Percentiles rank a stretch among this genome's conserved stretches.
Conservation (phyloP, 2,797 vertebrate genomes). For the Sebastiscus tertius region DNA sequence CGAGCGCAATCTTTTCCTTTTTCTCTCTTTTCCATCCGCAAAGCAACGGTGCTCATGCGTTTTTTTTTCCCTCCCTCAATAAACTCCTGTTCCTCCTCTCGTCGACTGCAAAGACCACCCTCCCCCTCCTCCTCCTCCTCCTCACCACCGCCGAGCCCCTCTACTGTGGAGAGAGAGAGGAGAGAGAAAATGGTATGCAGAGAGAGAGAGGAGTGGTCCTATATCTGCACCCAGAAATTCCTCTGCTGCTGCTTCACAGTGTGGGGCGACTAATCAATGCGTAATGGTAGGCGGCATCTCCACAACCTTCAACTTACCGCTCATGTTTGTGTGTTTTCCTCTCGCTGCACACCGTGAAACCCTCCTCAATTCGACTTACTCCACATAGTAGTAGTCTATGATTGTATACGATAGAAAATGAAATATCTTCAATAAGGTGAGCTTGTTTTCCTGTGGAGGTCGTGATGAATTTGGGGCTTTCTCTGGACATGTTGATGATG, state of each 20-base stretch:
- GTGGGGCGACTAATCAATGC: conserved; percentile 64
- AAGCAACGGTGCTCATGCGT: conserved; percentile 53
- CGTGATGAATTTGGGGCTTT: not conserved
- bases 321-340: conserved; percentile 15
- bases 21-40: conserved; percentile 51
- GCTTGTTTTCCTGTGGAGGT: not conserved
- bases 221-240: conserved; percentile 77
- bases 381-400: not conserved
- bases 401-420: not conserved
- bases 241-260: conserved; percentile 64
- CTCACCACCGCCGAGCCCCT: conserved; percentile 59
- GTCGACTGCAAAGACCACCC: conserved; percentile 82
- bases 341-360: not conserved
- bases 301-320: conserved; percentile 43
- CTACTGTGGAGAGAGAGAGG: conserved; percentile 57
- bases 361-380: not conserved
- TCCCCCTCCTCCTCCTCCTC: conserved; percentile 52
- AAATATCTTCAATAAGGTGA: not conserved
- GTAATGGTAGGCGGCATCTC: conserved; percentile 67
- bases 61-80: conserved; percentile 72
- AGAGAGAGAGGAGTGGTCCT: conserved; percentile 74
- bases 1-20: conserved; percentile 29
- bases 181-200: conserved; percentile 69
- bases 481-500: not conserved
- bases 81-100: conserved; percentile 80